Base-by-base conservation (phyloP, 1,140 invertebrate genomes). In the Sycophila sp. region DNA sequence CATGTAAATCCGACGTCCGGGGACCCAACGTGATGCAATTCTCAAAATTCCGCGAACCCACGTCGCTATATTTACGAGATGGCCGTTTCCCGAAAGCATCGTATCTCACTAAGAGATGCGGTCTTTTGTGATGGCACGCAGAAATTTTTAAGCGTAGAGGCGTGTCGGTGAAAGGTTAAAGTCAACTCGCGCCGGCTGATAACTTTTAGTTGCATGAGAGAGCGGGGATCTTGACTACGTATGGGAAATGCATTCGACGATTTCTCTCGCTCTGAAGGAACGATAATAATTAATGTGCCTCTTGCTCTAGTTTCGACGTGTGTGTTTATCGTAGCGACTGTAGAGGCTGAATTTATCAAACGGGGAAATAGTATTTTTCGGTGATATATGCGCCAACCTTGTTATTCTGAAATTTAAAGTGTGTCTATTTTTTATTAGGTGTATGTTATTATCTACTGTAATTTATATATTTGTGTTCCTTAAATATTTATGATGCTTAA, bases 91-190 rank as follows among this genome's bases (percentile, higher is more conserved):
- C 13, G 15, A 53, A 7, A 2, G 45, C 49, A n/a, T n/a, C n/a
- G n/a, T n/a, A n/a, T n/a, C n/a, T n/a, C n/a, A n/a, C n/a, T n/a
- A n/a, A n/a, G n/a, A n/a, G n/a, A n/a, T n/a, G n/a, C n/a, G n/a
- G n/a, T n/a, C n/a, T n/a, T n/a, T n/a, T n/a, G n/a, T n/a, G n/a
- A n/a, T n/a, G n/a, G 24, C 28, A 53, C 15, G 5, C 15, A n/a
- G 17, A 19, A 22, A 55, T 55, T 32, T 55, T 55, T 34, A 55
- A n/a, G 15, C n/a, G 7, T 17, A 38, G 17, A 40, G 55, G 55
- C 17, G 55, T 40, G 55, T 58, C 38, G 15, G 59, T 62, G 59
- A 62, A 62, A 62, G 59, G 59, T 62, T 62, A 62, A 62, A 62
- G 59, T 62, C 59, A 62, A 51, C 56, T n/a, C 11, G 56, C 26